Percentiles rank a stretch among this genome's conserved stretches.
Conservation (phyloP, 2,888 invertebrate genomes). For the Parascotia fuliginaria region DNA sequence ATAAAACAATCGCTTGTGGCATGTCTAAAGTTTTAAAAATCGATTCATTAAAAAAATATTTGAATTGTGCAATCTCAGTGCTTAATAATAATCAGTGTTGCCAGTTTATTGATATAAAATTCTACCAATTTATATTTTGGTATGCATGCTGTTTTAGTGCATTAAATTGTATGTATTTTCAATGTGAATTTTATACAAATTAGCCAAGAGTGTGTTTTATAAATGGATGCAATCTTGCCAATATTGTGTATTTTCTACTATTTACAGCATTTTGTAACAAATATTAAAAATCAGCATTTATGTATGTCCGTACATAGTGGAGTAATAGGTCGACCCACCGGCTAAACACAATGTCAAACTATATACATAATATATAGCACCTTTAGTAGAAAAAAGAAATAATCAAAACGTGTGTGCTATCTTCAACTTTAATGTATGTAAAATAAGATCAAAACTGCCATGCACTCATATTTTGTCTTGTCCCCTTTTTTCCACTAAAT, state of each 20-base stretch:
- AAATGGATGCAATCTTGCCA: background rate
- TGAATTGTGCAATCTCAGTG: slow-evolving; percentile 30
- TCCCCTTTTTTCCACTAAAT: too few species aligned
- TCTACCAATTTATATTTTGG: slow-evolving; percentile 1
- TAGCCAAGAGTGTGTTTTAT: background rate
- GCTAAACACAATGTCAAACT: slow-evolving; percentile 40
- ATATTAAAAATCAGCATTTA: slow-evolving; percentile 47
- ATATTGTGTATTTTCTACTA: slow-evolving; percentile 13
- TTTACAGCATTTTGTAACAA: slow-evolving; percentile 36
- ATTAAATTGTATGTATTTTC: background rate
- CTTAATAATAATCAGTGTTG: slow-evolving; percentile 18
- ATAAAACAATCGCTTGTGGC: background rate
- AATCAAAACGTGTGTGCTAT: too few species aligned
- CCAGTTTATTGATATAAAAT: slow-evolving; percentile 11
- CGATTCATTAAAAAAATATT: background rate
- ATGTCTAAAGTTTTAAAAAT: background rate
- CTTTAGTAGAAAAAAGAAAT: too few species aligned
- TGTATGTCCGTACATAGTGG: slow-evolving; percentile 37
- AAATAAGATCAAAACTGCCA: too few species aligned
- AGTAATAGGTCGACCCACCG: slow-evolving; percentile 44
- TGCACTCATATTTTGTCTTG: too few species aligned
- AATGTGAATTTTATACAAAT: background rate
- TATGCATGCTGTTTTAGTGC: background rate
- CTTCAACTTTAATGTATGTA: too few species aligned
- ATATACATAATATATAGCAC: slow-evolving; percentile 31